A percentile compares a stretch with the other conserved stretches of the same genome.
phyloP scores from a whole-genome alignment of 2,113 vertebrate species.

The Pelobates fuscus region DNA sequence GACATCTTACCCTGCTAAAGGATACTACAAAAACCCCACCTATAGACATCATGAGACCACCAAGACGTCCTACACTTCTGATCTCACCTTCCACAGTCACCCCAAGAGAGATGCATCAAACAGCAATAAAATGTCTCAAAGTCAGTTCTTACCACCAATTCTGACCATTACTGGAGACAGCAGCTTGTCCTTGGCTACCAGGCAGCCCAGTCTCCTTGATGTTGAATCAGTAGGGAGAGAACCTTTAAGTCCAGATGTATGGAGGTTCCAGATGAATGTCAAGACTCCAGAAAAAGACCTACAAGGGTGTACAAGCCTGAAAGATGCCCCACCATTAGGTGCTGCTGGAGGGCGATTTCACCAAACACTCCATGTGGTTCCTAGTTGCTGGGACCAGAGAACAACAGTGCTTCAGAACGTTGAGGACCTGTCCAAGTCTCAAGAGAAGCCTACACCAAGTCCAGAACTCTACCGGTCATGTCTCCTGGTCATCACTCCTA shows the following conservation, averaged over 20 bases:
- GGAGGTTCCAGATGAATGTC: not conserved
- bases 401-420: not conserved
- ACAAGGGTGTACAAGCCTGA: not conserved
- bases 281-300: conserved; percentile 19
- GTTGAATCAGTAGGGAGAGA: not conserved
- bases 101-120: not conserved
- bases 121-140: conserved; percentile 17
- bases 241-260: not conserved
- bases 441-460: not conserved
- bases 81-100: not conserved
- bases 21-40: conserved; percentile 9
- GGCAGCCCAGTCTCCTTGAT: not conserved
- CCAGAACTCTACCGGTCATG: conserved; percentile 21
- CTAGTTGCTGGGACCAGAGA: conserved; percentile 14
- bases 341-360: not conserved
- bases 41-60: not conserved
- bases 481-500: conserved; percentile 7
- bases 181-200: not conserved
- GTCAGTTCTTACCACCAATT: conserved; percentile 40
- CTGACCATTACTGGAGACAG: not conserved
- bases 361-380: not conserved
- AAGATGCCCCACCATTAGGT: not conserved
- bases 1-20: conserved; percentile 1
- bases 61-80: conserved; percentile 7
- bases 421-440: not conserved